These are phyloP conservation scores for Eumaeus atala DNA, from an alignment of 1,140 invertebrate species.

Conservation along the genomic window DNA sequence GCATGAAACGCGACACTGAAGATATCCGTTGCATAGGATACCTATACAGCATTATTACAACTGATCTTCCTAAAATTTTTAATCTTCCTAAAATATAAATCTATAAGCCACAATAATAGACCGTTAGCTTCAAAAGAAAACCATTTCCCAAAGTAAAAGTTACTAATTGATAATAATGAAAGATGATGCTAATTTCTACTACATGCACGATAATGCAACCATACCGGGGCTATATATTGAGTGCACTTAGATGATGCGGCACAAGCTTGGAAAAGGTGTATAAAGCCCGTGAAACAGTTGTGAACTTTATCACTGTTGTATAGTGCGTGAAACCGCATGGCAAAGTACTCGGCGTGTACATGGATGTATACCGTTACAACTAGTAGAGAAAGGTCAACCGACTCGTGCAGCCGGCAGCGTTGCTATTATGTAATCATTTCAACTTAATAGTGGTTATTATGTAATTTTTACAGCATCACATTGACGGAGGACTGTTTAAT, in stretches of 20 bases:
- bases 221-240: slow-evolving; percentile 2
- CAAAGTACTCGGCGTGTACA: slow-evolving; percentile 1
- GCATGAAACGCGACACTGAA: too few species aligned
- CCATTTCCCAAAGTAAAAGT: slow-evolving; percentile 3
- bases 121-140: not conserved
- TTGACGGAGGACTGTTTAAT: not conserved
- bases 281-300: not conserved
- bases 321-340: not conserved
- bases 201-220: slow-evolving; percentile 6
- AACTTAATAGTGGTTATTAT: slow-evolving; percentile 12
- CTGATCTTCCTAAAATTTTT: too few species aligned
- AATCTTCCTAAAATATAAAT: not conserved
- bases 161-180: slow-evolving; percentile 4
- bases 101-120: not conserved
- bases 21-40: too few species aligned
- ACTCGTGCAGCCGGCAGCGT: slow-evolving; percentile 15
- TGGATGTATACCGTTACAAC: slow-evolving; percentile 14
- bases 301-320: not conserved
- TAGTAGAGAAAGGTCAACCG: slow-evolving; percentile 19
- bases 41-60: slow-evolving; percentile 5
- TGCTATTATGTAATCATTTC: slow-evolving; percentile 15
- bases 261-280: not conserved
- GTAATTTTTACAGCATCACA: slow-evolving; percentile 11
- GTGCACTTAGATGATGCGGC: slow-evolving; percentile 4
- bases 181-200: not conserved